These are phyloP conservation scores for Procavia capensis DNA, from an alignment of 2,113 vertebrate species.

Conservation along the genomic window DNA sequence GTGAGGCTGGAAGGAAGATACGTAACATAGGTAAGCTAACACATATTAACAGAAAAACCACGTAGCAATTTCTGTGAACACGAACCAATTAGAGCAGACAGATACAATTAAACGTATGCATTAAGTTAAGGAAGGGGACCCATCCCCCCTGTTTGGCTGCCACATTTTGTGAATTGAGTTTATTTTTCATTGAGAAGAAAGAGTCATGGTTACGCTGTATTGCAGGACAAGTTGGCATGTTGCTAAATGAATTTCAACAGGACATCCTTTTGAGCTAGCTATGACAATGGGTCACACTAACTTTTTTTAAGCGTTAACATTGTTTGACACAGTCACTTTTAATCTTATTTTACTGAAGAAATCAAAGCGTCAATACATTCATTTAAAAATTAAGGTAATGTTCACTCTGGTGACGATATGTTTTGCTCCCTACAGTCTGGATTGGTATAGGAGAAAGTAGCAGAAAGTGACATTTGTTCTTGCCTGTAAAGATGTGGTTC, in stretches of 20 bases:
- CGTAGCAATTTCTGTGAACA: constrained; percentile 35
- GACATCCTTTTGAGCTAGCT: constrained; percentile 33
- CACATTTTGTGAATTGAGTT: constrained; percentile 20
- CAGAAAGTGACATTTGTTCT: constrained; percentile 93
- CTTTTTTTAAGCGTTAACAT: neutral
- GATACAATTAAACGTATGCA: constrained; percentile 12
- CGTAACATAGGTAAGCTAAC: constrained; percentile 62
- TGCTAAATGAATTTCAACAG: constrained; percentile 14
- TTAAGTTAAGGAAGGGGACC: neutral
- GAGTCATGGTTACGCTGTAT: neutral
- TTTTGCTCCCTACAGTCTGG: constrained; percentile 82
- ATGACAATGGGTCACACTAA: neutral
- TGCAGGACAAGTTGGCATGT: neutral
- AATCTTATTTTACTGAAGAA: constrained; percentile 59
- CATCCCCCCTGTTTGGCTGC: constrained; percentile 39
- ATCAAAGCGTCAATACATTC: constrained; percentile 44
- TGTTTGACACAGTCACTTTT: constrained; percentile 46
- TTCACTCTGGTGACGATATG: constrained; percentile 51
- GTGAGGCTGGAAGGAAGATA: constrained; percentile 66
- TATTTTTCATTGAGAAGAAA: constrained; percentile 42
- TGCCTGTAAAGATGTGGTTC: constrained; percentile 91
- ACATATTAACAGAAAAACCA: constrained; percentile 28
- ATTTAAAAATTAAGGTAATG: constrained; percentile 65
- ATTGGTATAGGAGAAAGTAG: constrained; percentile 92
- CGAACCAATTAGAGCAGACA: constrained; percentile 55